These are phyloP conservation scores for Urocyon cinereoargenteus DNA, from an alignment of 2,797 vertebrate species.

Conservation along the genomic window DNA sequence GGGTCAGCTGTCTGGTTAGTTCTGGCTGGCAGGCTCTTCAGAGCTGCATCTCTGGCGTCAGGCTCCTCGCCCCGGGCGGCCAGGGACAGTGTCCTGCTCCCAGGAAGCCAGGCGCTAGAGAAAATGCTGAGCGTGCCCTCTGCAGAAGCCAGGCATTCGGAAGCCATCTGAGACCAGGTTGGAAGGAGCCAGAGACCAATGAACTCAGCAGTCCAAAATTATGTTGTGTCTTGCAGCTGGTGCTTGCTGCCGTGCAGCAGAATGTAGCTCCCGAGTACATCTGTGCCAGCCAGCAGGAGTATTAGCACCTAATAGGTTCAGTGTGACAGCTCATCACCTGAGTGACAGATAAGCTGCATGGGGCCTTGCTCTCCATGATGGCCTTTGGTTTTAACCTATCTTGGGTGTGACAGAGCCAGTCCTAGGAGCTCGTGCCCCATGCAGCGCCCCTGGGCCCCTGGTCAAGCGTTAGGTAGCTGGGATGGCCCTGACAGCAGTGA, in stretches of 20 bases:
- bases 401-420: not conserved
- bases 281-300: not conserved
- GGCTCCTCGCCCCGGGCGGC: constrained; percentile 32
- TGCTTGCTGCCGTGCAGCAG: fast-evolving
- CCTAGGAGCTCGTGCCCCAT: not conserved
- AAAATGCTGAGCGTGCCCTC: constrained; percentile 26
- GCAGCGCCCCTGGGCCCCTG: not conserved
- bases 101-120: not conserved
- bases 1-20: fast-evolving
- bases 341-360: not conserved
- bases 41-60: not conserved
- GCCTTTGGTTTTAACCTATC: not conserved
- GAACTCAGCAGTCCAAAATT: not conserved
- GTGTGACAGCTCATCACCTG: not conserved
- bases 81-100: constrained; percentile 13
- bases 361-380: not conserved
- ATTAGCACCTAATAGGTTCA: not conserved
- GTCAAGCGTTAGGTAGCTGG: fast-evolving
- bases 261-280: no score
- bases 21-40: not conserved
- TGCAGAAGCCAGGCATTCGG: not conserved
- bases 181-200: not conserved
- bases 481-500: not conserved
- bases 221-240: not conserved
- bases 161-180: not conserved